Evolutionary conservation across 2,888 invertebrate genomes (phyloP).

Genomic region (Pristionchus maxplancki): DNA sequence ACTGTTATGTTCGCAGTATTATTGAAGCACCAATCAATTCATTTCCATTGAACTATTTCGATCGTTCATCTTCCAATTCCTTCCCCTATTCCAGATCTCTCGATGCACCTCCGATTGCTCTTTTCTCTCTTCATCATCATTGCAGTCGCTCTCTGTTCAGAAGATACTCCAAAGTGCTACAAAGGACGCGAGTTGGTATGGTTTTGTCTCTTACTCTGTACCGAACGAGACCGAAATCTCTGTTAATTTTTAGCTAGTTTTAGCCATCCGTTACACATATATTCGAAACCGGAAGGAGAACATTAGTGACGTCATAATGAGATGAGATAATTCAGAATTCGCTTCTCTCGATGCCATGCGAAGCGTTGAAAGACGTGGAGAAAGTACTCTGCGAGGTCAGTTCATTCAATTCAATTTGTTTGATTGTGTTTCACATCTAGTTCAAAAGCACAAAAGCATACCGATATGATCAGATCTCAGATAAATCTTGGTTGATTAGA

Average conservation of each 20-base stretch:
- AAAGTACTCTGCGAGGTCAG: constrained; percentile 38
- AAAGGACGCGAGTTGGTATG: constrained; percentile 29
- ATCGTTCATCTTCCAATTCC: neutral
- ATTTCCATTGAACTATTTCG: neutral
- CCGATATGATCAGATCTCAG: too few species aligned
- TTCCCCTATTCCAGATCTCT: neutral
- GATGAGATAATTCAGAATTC: constrained; percentile 18
- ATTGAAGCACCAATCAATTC: neutral
- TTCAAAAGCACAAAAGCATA: too few species aligned
- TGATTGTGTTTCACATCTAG: neutral
- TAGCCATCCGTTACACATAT: neutral
- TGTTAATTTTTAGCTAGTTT: neutral
- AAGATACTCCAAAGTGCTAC: constrained; percentile 4
- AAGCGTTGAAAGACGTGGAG: constrained; percentile 27
- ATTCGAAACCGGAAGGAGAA: neutral
- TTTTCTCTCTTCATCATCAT: neutral
- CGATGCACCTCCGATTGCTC: neutral
- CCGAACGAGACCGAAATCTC: neutral
- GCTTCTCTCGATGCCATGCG: neutral
- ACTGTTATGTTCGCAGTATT: neutral
- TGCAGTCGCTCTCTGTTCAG: neutral
- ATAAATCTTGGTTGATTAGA: too few species aligned
- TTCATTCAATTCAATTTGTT: neutral
- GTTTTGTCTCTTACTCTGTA: too few species aligned
- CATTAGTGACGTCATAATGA: too few species aligned